A percentile compares a stretch with the other conserved stretches of the same genome.
These are phyloP conservation scores for Alcedo atthis DNA, from an alignment of 2,797 vertebrate species.

Conservation along the genomic window DNA sequence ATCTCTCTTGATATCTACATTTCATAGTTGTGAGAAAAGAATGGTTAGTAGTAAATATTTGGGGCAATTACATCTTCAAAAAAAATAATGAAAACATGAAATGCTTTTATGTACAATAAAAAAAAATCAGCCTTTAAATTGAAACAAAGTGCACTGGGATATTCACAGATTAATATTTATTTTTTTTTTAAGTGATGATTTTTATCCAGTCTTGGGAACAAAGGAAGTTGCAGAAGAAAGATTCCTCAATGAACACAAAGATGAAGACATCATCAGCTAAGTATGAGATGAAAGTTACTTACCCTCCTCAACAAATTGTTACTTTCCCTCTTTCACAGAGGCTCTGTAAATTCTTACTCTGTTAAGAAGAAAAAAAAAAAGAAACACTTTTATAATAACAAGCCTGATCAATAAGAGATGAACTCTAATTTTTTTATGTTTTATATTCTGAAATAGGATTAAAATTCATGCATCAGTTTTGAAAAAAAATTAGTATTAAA, in stretches of 20 bases:
- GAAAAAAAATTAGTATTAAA: not conserved
- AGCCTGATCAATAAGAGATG: not conserved
- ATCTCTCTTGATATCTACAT: not conserved
- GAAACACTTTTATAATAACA: not conserved
- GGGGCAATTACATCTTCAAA: not conserved
- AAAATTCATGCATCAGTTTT: not conserved
- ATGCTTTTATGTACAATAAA: not conserved
- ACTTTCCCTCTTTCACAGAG: not conserved
- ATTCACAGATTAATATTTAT: not conserved
- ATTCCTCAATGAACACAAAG: not conserved
- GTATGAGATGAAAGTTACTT: not conserved
- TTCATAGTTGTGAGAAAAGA: not conserved
- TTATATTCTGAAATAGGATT: not conserved
- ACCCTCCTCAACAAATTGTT: not conserved
- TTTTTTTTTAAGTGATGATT: not conserved
- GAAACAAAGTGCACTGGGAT: not conserved
- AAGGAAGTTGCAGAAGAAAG: not conserved
- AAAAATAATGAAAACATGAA: not conserved
- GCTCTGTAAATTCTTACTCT: not conserved
- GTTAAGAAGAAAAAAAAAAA: not conserved
- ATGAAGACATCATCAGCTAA: not conserved
- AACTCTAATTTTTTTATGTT: not conserved
- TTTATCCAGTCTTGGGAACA: not conserved
- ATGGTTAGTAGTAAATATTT: not conserved
- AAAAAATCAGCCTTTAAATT: not conserved